Base-by-base conservation (phyloP, 2,797 vertebrate species). In the Gallirallus australis region DNA sequence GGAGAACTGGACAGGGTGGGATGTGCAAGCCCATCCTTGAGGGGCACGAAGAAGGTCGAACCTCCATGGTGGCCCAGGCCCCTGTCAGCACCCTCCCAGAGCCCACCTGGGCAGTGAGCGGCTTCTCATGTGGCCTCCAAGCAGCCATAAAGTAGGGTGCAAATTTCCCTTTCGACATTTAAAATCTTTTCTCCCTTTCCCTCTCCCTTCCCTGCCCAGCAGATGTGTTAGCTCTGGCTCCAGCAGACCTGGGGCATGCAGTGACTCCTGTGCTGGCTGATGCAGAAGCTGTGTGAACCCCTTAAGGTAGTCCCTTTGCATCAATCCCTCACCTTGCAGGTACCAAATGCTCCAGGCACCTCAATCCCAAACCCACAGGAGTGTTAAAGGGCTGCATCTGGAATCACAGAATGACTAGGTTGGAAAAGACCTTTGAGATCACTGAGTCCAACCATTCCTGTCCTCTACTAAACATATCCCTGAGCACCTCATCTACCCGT, bases 51-150 rank as follows among this genome's bases (percentile, higher is more conserved):
- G 70, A 48, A 57, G 5, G 15, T 3, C 1, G 3, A 52, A 47
- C 4, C 13, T 39, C 35, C 2, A 1, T 1, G 0, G 39, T 18
- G n/a, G 25, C 28, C 39, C 0, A 0, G 19, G 23, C 31, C 35
- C 12, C 48, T 68, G 33, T 86, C 9, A 1, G 50, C 60, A 68
- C 31, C 25, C 13, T 68, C 27, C 20, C 23, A 63, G 59, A 85
- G 61, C 42, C 57, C 64, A 24, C 20, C 9, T 53, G 53, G 27
- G 45, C 35, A 37, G 65, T 35, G 0, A 1, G 19, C 21, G 59
- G 39, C 65, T 65, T 73, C 12, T 1, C 47, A 39, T 5, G 20
- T 28, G 33, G 71, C 48, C 27, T 77, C 76, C 17, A 20, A 48
- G 42, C 61, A 68, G 70, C 70, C 61, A 28, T 23, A 48, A 91